phyloP scores from a whole-genome alignment of 1,140 invertebrate genomes.

The Musca domestica region DNA sequence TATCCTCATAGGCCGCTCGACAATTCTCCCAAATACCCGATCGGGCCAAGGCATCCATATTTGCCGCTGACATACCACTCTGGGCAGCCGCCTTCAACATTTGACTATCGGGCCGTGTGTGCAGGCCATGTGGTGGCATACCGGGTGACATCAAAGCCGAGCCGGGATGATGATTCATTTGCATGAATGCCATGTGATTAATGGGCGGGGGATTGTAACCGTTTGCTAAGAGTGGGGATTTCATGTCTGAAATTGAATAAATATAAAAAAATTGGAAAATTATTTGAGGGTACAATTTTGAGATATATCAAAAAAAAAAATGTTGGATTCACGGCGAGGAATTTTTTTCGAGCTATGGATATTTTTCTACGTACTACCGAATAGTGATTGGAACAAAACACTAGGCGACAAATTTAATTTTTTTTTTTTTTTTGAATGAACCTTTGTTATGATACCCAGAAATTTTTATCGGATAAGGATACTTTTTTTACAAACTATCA shows the following conservation, averaged over 20 bases:
- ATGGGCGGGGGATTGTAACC: slow-evolving; percentile 93
- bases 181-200: slow-evolving; percentile 88
- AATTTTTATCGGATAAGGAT: too few relatives aligned
- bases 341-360: too few relatives aligned
- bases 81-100: slow-evolving; percentile 73
- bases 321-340: too few relatives aligned
- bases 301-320: too few relatives aligned
- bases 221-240: slow-evolving; percentile 86
- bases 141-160: slow-evolving; percentile 81
- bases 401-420: too few relatives aligned
- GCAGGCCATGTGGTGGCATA: slow-evolving; percentile 77
- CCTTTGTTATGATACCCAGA: too few relatives aligned
- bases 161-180: slow-evolving; percentile 70
- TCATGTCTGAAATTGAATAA: slow-evolving; percentile 65
- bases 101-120: slow-evolving; percentile 66
- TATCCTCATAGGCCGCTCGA: slow-evolving; percentile 87
- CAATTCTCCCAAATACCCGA: slow-evolving; percentile 92
- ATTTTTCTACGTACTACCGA: too few relatives aligned
- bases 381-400: too few relatives aligned
- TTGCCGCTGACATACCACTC: slow-evolving; percentile 61
- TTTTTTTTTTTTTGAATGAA: too few relatives aligned
- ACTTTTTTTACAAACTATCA: too few relatives aligned
- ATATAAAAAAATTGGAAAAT: slow-evolving; percentile 42
- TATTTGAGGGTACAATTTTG: neutral
- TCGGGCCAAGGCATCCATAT: slow-evolving; percentile 83